Percentiles rank a stretch among this genome's conserved stretches.
These are phyloP conservation scores for Periplaneta americana DNA, from an alignment of 1,140 invertebrate species.

Conservation along the genomic window DNA sequence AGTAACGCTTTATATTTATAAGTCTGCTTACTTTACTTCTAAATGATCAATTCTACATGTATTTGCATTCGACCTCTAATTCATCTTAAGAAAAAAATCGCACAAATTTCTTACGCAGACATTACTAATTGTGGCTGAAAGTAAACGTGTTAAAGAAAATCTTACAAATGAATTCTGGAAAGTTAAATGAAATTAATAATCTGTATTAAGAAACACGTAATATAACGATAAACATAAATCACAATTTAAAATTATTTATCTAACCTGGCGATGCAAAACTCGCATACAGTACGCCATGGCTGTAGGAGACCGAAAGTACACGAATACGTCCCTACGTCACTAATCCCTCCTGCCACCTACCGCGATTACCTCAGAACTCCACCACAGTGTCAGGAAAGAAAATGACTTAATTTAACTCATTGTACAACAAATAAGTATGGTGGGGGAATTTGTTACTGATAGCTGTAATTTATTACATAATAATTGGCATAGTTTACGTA, in stretches of 20 bases:
- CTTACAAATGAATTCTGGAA: background rate
- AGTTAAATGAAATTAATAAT: background rate
- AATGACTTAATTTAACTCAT: background rate
- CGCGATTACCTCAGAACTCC: background rate
- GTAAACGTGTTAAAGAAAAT: background rate
- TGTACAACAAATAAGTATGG: background rate
- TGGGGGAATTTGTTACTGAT: background rate
- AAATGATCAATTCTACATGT: background rate
- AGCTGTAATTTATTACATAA: background rate
- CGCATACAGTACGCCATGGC: constrained; percentile 67
- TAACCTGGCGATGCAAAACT: constrained; percentile 69
- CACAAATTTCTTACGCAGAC: background rate
- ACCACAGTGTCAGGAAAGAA: background rate
- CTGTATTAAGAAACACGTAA: background rate
- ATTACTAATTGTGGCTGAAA: background rate
- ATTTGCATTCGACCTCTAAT: background rate
- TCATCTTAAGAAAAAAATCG: background rate
- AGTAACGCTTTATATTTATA: no score
- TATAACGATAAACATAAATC: background rate
- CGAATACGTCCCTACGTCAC: background rate
- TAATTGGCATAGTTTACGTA: background rate
- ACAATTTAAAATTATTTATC: constrained; percentile 19
- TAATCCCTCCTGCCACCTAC: constrained; percentile 3
- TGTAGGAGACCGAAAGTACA: constrained; percentile 23
- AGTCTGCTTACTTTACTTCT: background rate